Evolutionary conservation across 1,140 invertebrate genomes (phyloP).

Genomic region (Alviniconcha marisindica): DNA sequence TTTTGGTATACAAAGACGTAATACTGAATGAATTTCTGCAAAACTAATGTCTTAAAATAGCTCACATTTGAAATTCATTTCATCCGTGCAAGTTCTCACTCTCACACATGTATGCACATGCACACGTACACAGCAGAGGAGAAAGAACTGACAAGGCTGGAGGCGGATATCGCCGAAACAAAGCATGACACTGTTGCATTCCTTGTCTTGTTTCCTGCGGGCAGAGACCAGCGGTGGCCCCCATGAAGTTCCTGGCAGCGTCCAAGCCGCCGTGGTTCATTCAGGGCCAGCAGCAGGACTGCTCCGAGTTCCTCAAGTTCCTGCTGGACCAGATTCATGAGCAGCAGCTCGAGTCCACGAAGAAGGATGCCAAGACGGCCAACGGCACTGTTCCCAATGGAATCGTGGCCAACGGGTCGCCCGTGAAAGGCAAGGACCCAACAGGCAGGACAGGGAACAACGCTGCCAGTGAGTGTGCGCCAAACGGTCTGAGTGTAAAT

Average conservation of each 20-base stretch:
- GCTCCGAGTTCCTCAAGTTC: conserved; percentile 90
- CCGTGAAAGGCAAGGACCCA: conserved; percentile 36
- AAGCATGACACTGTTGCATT: too few relatives aligned
- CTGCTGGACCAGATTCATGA: conserved; percentile 85
- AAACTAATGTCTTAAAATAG: too few relatives aligned
- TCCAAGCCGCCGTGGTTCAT: conserved; percentile 86
- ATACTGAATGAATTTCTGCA: too few relatives aligned
- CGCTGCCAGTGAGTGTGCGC: too few relatives aligned
- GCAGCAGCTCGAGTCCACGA: conserved; percentile 34
- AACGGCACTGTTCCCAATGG: background rate
- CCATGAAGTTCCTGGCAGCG: conserved; percentile 82
- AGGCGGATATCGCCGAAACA: too few relatives aligned
- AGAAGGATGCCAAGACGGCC: conserved; percentile 18
- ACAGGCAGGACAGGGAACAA: background rate
- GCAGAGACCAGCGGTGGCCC: conserved; percentile 79
- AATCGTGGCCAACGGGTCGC: background rate
- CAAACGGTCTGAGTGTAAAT: background rate
- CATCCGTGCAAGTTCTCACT: too few relatives aligned
- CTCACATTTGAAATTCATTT: too few relatives aligned
- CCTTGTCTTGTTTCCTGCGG: background rate
- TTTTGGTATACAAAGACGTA: too few relatives aligned
- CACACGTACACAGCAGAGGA: too few relatives aligned
- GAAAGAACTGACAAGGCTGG: too few relatives aligned
- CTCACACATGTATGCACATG: too few relatives aligned
- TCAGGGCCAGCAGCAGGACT: conserved; percentile 88